Base-by-base conservation (phyloP, 2,797 vertebrate genomes). In the Thamnophis elegans region DNA sequence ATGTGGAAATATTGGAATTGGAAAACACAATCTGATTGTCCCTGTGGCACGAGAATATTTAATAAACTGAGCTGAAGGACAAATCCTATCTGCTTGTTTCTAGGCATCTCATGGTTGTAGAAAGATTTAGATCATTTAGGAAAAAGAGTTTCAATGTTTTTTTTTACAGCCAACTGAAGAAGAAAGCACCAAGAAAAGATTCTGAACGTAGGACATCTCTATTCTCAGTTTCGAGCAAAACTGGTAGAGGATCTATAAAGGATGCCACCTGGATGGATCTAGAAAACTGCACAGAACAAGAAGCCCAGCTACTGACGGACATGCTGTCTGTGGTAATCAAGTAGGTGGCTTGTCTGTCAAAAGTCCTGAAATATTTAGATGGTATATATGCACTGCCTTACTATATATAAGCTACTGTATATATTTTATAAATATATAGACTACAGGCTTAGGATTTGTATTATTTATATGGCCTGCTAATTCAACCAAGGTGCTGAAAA, bases 281-380 rank as follows among this genome's bases (percentile, higher is more conserved):
- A 93, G 28, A 8, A 56, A 36, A 93, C 90, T 93, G 96, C 73
- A 96, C 96, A 8, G 95, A 94, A 89, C 95, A 96, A 28, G 95
- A 97, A 90, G 85, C 96, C 91, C 95, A 96, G 87, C 85, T 98
- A 36, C 90, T 97, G 54, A 92, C 92, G 11, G 97, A 98, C 92
- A 91, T 96, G 90, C 96, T 98, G 56, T 86, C 95, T 32, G 53
- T 92, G 73, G 94, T 98, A 54, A 97, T 98, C 95, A 98, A 97
- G 98, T 98, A 36, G 0, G 18, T 86, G 5, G 18, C 14, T 14
- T 47, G 93, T 94, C 86, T 59, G 22, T 7, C 91, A 1, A 32
- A 91, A 53, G 22, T 92, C n/a, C 88, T 90, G 47, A 12, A 25
- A 42, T 94, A 12, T 13, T 36, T 36, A 25, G n/a, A 9, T 1